These are phyloP conservation scores for Allacma fusca DNA, from an alignment of 2,888 invertebrate genomes.

Conservation along the genomic window DNA sequence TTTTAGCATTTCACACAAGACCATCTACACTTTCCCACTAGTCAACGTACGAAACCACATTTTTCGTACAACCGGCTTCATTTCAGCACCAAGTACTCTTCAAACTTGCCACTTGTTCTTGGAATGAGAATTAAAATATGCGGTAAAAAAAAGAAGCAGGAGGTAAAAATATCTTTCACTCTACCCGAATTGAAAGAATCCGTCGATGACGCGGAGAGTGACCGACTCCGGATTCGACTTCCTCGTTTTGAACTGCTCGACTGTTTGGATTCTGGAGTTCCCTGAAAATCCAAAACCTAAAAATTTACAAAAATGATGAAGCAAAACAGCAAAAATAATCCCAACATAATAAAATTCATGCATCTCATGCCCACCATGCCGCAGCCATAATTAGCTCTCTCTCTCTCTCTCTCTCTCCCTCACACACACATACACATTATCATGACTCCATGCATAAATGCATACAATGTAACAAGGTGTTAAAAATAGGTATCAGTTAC, in stretches of 20 bases:
- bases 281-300: conserved; percentile 18
- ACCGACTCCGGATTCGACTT: conserved; percentile 67
- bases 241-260: conserved; percentile 44
- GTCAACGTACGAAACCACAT: too few relatives aligned
- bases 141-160: background rate
- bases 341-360: too few relatives aligned
- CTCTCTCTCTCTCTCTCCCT: too few relatives aligned
- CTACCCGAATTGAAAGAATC: conserved; percentile 93
- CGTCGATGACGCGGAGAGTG: conserved; percentile 91
- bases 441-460: background rate
- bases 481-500: background rate
- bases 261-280: conserved; percentile 37
- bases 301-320: background rate
- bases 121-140: conserved; percentile 27
- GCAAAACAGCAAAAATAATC: too few relatives aligned
- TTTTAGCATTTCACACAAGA: background rate
- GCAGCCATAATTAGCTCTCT: too few relatives aligned
- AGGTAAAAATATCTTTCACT: background rate
- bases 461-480: background rate
- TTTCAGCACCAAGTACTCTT: background rate
- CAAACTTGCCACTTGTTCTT: conserved; percentile 38
- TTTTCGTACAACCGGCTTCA: background rate
- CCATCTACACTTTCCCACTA: background rate
- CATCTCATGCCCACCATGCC: too few relatives aligned
- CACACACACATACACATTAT: too few relatives aligned